Conservation (phyloP, 2,113 vertebrate genomes). For the Gallinago paraguaiae region DNA sequence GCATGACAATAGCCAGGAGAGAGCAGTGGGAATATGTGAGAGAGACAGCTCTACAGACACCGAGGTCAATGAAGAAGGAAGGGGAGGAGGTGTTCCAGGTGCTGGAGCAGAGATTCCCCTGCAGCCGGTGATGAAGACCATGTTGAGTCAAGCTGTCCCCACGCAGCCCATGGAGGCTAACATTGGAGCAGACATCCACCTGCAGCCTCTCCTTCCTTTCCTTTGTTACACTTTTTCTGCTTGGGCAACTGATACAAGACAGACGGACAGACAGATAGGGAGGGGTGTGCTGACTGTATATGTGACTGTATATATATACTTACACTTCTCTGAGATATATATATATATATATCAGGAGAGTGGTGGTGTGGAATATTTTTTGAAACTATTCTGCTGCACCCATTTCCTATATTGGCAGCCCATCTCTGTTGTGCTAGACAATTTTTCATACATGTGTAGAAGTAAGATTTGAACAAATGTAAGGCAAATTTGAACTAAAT, state of each 20-base stretch:
- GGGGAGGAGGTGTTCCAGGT: accelerated
- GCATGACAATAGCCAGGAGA: background rate
- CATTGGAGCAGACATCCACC: background rate
- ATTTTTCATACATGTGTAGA: background rate
- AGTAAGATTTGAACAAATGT: background rate
- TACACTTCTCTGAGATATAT: too few species aligned
- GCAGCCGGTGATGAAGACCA: background rate
- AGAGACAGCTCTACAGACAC: background rate
- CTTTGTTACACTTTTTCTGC: background rate
- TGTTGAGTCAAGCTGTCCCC: background rate
- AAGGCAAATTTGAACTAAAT: background rate
- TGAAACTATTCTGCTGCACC: accelerated
- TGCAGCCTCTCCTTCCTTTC: background rate
- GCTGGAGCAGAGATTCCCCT: background rate
- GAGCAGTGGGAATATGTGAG: background rate
- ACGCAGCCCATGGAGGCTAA: background rate
- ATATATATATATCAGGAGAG: background rate
- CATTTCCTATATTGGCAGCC: background rate
- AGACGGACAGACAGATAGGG: background rate
- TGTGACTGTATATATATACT: background rate
- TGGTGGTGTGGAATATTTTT: background rate
- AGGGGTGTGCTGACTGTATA: background rate
- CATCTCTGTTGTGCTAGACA: background rate
- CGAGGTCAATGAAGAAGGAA: background rate
- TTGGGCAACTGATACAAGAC: background rate